Conservation (phyloP, 2,113 vertebrate genomes). For the Propithecus coquereli region DNA sequence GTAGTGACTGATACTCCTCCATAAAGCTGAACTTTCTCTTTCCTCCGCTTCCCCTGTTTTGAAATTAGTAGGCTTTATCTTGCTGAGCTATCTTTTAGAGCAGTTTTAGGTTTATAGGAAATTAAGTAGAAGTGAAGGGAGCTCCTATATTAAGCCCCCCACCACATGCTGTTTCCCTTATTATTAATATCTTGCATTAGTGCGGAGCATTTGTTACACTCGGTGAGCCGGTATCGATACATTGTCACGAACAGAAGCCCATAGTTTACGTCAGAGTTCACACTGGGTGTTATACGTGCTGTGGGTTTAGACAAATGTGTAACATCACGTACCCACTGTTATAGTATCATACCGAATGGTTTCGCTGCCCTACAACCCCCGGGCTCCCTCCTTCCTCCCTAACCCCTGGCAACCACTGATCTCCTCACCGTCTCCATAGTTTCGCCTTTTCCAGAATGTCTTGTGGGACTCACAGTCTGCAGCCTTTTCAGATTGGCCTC, state of each 20-base stretch:
- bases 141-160: fast-evolving
- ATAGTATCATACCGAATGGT: fast-evolving
- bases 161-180: fast-evolving
- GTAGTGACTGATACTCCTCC: neutral
- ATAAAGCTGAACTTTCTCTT: fast-evolving
- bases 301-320: neutral
- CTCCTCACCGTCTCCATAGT: neutral
- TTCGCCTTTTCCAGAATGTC: neutral
- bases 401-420: neutral
- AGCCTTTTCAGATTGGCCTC: neutral
- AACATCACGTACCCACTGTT: fast-evolving
- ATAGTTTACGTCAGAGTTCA: neutral
- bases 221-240: neutral
- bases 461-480: fast-evolving
- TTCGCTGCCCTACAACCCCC: fast-evolving
- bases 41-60: fast-evolving
- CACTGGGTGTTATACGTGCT: fast-evolving
- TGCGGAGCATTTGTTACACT: neutral
- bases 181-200: too few species aligned
- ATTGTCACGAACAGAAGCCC: neutral
- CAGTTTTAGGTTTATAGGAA: neutral
- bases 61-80: neutral
- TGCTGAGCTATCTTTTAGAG: too few species aligned
- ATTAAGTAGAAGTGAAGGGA: fast-evolving
- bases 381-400: too few species aligned